A percentile compares a stretch with the other conserved stretches of the same genome.
phyloP scores from a whole-genome alignment of 1,140 invertebrate genomes.

The Planococcus citri region DNA sequence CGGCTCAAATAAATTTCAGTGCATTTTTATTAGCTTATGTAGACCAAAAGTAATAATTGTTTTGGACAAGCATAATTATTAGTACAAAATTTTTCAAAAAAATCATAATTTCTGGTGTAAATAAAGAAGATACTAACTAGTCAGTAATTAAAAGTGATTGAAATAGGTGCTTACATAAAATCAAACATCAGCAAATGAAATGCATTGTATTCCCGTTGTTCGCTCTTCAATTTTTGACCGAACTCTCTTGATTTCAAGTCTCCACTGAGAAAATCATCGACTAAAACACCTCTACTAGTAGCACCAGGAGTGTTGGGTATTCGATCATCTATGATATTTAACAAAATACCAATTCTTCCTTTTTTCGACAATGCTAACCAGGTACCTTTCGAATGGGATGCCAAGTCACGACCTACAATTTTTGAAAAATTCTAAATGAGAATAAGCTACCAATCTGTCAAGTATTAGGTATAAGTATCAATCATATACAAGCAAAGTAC shows the following conservation, averaged over 20 bases:
- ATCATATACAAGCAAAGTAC: no score
- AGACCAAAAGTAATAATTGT: no score
- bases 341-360: neutral
- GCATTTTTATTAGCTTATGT: no score
- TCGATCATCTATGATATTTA: neutral
- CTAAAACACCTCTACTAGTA: neutral
- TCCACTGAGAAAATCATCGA: neutral
- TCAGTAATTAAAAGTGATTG: no score
- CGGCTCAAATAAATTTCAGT: no score
- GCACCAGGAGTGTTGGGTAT: neutral
- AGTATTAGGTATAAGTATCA: no score
- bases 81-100: no score
- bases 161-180: neutral
- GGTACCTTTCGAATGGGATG: neutral
- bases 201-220: neutral
- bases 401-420: conserved; percentile 6
- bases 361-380: neutral
- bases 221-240: neutral
- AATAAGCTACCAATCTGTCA: no score
- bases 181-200: neutral
- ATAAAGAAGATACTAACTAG: no score
- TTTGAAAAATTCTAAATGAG: no score
- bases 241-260: neutral
- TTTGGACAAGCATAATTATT: no score
- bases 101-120: no score